Evolutionary conservation across 2,113 vertebrate species (phyloP).

Genomic region (Chionomys nivalis): DNA sequence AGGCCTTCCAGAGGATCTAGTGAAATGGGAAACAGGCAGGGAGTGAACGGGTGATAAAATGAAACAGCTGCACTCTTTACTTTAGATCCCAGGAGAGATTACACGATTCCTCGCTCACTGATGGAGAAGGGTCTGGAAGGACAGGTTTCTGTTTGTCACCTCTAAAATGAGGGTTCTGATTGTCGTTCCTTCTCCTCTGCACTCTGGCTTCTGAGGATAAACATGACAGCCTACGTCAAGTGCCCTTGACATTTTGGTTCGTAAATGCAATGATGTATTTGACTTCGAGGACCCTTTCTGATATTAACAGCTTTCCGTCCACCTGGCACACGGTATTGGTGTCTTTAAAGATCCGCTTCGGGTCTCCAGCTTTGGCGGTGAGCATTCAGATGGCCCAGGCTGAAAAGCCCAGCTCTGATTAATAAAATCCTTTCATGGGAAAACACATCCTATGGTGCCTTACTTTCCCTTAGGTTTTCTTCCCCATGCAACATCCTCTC

Average conservation of each 20-base stretch:
- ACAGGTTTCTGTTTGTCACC: constrained; percentile 16
- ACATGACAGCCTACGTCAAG: constrained; percentile 33
- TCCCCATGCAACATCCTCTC: not conserved
- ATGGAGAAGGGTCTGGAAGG: constrained; percentile 42
- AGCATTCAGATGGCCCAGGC: constrained; percentile 26
- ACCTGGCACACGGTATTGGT: not conserved
- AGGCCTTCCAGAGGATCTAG: constrained; percentile 29
- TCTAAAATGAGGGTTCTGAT: constrained; percentile 26
- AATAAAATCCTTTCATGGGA: constrained; percentile 27
- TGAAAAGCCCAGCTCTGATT: constrained; percentile 28
- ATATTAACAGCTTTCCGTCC: not conserved
- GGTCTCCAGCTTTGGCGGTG: constrained; percentile 26
- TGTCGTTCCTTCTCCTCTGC: not conserved
- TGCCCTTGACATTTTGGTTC: constrained; percentile 32
- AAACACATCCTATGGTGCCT: not conserved
- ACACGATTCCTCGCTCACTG: constrained; percentile 30
- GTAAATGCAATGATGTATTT: constrained; percentile 51
- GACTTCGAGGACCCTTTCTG: constrained; percentile 57
- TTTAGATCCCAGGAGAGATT: constrained; percentile 55
- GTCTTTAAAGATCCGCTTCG: constrained; percentile 40
- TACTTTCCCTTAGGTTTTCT: constrained; percentile 8
- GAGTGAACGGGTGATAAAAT: not conserved
- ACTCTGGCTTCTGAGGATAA: constrained; percentile 58
- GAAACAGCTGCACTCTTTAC: constrained; percentile 47
- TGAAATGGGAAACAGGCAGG: not conserved